Evolutionary conservation across 2,888 invertebrate genomes (phyloP).

Genomic region (Thysanoteuthis rhombus): DNA sequence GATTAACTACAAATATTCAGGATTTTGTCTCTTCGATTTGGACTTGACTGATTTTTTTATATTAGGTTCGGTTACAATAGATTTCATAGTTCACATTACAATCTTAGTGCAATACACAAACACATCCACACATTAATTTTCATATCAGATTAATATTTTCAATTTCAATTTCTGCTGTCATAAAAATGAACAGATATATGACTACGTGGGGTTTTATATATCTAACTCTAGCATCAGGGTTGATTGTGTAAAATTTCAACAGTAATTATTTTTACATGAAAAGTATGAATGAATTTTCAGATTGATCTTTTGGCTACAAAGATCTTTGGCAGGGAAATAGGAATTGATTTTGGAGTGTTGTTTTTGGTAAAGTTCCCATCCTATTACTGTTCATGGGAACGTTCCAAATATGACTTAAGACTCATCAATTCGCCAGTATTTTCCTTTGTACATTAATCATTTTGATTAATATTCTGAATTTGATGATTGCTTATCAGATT

Average conservation of each 20-base stretch:
- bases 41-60: too few relatives aligned
- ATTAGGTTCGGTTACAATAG: too few relatives aligned
- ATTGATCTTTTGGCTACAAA: background rate
- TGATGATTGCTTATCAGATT: background rate
- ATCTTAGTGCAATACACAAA: too few relatives aligned
- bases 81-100: too few relatives aligned
- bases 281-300: background rate
- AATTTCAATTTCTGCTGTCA: too few relatives aligned
- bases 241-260: background rate
- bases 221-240: background rate
- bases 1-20: too few relatives aligned
- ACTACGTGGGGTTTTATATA: too few relatives aligned
- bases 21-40: too few relatives aligned
- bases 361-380: background rate
- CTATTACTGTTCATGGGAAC: background rate
- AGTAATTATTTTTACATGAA: background rate
- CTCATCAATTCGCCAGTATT: background rate
- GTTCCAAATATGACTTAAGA: background rate
- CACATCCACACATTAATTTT: too few relatives aligned
- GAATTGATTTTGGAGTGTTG: background rate
- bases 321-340: background rate
- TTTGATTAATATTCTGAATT: background rate
- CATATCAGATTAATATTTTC: too few relatives aligned
- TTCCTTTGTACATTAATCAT: constrained; percentile 12
- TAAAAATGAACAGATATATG: too few relatives aligned